A percentile compares a stretch with the other conserved stretches of the same genome.
Evolutionary conservation across 2,797 vertebrate species (phyloP).

Genomic region (Amphiprion clarkii): DNA sequence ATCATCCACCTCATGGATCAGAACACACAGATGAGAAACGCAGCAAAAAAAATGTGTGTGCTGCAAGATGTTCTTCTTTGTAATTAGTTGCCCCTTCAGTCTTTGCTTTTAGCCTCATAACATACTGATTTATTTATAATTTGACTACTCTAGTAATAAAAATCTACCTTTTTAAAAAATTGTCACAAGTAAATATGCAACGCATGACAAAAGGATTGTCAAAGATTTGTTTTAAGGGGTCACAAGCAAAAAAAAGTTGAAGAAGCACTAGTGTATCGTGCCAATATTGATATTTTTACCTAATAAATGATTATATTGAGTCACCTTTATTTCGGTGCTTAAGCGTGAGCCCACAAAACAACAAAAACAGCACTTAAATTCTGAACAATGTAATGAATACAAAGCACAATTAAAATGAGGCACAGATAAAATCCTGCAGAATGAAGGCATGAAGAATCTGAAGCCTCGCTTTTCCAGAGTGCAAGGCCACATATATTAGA

Average conservation of each 20-base stretch:
- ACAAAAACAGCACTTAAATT: neutral
- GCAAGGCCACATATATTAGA: slow-evolving; percentile 56
- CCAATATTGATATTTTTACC: neutral
- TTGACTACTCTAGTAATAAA: neutral
- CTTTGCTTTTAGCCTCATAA: too few relatives aligned
- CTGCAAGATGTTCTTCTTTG: too few relatives aligned
- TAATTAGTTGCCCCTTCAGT: too few relatives aligned
- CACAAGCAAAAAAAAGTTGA: neutral
- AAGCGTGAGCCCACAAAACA: neutral
- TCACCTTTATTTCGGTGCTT: neutral
- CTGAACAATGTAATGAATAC: neutral
- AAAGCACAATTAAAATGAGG: neutral
- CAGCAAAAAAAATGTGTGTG: too few relatives aligned
- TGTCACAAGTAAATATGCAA: neutral
- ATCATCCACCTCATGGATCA: too few relatives aligned
- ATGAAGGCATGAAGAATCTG: slow-evolving; percentile 9
- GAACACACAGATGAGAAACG: too few relatives aligned
- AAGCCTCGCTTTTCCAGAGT: neutral
- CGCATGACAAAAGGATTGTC: neutral
- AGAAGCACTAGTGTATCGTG: neutral
- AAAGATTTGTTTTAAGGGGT: slow-evolving; percentile 1
- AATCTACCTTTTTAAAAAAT: too few relatives aligned
- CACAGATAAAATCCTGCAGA: neutral
- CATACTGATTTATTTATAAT: too few relatives aligned
- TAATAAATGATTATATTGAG: neutral